A percentile compares a stretch with the other conserved stretches of the same genome.
Evolutionary conservation across 2,888 invertebrate species (phyloP).

Genomic region (Lampropteryx suffumata): DNA sequence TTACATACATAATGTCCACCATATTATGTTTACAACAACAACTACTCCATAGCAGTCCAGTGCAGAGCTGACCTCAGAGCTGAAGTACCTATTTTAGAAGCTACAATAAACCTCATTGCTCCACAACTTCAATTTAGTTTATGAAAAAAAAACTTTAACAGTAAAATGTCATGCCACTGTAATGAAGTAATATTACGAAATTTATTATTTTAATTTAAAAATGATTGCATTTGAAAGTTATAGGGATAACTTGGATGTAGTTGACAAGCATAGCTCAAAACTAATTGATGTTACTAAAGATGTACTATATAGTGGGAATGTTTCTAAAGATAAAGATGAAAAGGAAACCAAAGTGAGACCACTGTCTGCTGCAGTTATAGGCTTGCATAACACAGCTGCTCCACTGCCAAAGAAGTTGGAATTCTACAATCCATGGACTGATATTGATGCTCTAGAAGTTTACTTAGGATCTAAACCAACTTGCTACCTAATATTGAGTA

Average conservation of each 20-base stretch:
- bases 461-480: constrained; percentile 78
- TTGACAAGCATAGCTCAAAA: constrained; percentile 49
- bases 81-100: too few relatives aligned
- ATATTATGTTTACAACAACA: too few relatives aligned
- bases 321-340: constrained; percentile 14
- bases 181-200: constrained; percentile 7
- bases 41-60: too few relatives aligned
- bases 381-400: constrained; percentile 62
- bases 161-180: constrained; percentile 5
- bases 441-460: constrained; percentile 75
- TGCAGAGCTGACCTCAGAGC: too few relatives aligned
- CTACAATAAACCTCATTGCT: constrained; percentile 2
- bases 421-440: constrained; percentile 68
- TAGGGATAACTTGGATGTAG: constrained; percentile 44
- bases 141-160: constrained; percentile 19
- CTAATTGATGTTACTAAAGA: constrained; percentile 42
- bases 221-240: constrained; percentile 49
- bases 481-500: constrained; percentile 83
- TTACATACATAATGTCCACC: too few relatives aligned
- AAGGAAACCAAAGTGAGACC: constrained; percentile 36
- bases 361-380: constrained; percentile 62
- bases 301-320: constrained; percentile 46
- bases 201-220: constrained; percentile 21
- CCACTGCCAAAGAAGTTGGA: constrained; percentile 45
- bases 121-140: background rate